Evolutionary conservation across 1,140 invertebrate genomes (phyloP).

Genomic region (Agrilus planipennis): DNA sequence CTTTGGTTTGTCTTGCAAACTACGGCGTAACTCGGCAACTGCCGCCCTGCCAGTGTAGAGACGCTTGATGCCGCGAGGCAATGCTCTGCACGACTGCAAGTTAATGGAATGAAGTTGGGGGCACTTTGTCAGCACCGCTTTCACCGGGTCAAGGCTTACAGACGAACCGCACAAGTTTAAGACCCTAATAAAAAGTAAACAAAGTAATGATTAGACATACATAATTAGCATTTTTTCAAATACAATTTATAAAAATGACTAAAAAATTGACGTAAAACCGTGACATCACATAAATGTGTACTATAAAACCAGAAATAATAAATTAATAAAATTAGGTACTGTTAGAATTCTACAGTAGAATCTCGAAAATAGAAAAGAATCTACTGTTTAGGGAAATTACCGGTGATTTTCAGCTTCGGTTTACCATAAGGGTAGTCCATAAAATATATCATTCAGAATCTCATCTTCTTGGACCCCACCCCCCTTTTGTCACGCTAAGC

Average conservation of each 20-base stretch:
- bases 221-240: background rate
- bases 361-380: no score
- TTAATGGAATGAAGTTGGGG: constrained; percentile 59
- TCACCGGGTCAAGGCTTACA: constrained; percentile 63
- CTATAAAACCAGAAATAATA: background rate
- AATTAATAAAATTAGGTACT: background rate
- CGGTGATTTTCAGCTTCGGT: no score
- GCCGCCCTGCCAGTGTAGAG: constrained; percentile 58
- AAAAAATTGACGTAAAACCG: no score
- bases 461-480: no score
- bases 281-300: background rate
- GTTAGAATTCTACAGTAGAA: no score
- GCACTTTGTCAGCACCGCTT: constrained; percentile 58
- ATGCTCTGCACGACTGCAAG: constrained; percentile 68
- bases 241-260: constrained; percentile 1
- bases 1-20: constrained; percentile 35
- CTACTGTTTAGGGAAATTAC: no score
- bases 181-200: constrained; percentile 41
- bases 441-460: no score
- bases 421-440: no score
- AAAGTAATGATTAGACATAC: background rate
- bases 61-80: constrained; percentile 73
- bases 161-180: constrained; percentile 73
- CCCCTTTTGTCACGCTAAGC: no score
- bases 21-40: constrained; percentile 51